A percentile compares a stretch with the other conserved stretches of the same genome.
phyloP scores from a whole-genome alignment of 2,797 vertebrate species.

The Lerista edwardsae region DNA sequence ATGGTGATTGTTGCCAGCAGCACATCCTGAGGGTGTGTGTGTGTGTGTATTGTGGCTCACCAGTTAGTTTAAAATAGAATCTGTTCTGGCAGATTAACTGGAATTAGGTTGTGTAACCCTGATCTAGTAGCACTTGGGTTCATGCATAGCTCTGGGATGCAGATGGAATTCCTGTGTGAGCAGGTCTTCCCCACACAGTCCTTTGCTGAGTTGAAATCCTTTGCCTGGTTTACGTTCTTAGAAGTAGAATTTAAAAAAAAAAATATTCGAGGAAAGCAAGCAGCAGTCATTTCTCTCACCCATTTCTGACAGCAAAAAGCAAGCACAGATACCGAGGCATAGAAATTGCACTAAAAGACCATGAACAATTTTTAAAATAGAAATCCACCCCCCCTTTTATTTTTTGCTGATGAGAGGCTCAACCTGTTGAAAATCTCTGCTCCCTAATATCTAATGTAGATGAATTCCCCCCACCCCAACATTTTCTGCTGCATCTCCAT shows the following conservation, averaged over 20 bases:
- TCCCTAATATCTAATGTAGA: not conserved
- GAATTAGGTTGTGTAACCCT: slow-evolving; percentile 5
- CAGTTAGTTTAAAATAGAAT: not conserved
- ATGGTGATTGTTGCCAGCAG: not conserved
- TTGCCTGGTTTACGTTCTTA: slow-evolving; percentile 2
- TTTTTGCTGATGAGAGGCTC: not conserved
- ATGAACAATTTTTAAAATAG: not conserved
- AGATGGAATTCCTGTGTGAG: not conserved
- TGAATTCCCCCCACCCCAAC: not conserved
- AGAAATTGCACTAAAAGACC: not conserved
- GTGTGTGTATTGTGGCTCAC: not conserved
- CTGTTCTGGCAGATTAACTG: not conserved
- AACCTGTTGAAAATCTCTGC: not conserved
- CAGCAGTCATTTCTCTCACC: not conserved
- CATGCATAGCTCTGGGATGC: not conserved
- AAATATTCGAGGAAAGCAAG: slow-evolving; percentile 4
- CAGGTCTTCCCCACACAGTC: not conserved
- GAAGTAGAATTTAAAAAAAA: not conserved
- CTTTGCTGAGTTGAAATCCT: not conserved
- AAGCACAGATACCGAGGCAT: not conserved
- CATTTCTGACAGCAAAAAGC: slow-evolving; percentile 7
- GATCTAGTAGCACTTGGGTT: not conserved
- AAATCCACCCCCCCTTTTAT: too few species aligned
- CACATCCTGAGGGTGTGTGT: not conserved
- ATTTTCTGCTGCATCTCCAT: not conserved